Percentiles rank a stretch among this genome's conserved stretches.
phyloP scores from a whole-genome alignment of 2,888 invertebrate species.

The Orthonevra nobilis region DNA sequence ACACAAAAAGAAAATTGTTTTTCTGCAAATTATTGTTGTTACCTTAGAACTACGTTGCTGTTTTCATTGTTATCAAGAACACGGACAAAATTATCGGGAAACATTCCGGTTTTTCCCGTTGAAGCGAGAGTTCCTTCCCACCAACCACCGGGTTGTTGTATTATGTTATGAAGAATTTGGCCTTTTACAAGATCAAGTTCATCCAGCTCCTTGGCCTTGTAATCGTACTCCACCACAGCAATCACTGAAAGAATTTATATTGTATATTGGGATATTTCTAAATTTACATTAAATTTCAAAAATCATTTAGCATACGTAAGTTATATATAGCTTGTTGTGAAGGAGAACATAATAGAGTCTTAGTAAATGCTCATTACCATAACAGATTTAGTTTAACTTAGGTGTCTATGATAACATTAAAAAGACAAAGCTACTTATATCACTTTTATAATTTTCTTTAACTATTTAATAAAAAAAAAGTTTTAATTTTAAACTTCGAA shows the following conservation, averaged over 20 bases:
- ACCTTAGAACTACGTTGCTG: slow-evolving; percentile 80
- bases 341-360: no score
- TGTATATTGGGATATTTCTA: no score
- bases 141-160: slow-evolving; percentile 91
- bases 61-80: slow-evolving; percentile 80
- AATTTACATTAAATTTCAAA: no score
- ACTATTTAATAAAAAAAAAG: no score
- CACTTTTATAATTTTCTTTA: no score
- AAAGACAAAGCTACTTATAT: no score
- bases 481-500: no score
- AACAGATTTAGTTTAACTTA: no score
- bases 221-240: slow-evolving; percentile 92
- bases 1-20: not conserved
- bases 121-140: slow-evolving; percentile 90
- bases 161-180: slow-evolving; percentile 90
- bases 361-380: no score
- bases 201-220: slow-evolving; percentile 91
- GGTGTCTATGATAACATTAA: no score
- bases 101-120: slow-evolving; percentile 90
- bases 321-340: no score
- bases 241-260: slow-evolving; percentile 85
- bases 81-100: slow-evolving; percentile 95
- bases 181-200: slow-evolving; percentile 92
- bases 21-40: not conserved
- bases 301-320: no score